Base-by-base conservation (phyloP, 2,113 vertebrate genomes). In the Pleuronectes platessa region DNA sequence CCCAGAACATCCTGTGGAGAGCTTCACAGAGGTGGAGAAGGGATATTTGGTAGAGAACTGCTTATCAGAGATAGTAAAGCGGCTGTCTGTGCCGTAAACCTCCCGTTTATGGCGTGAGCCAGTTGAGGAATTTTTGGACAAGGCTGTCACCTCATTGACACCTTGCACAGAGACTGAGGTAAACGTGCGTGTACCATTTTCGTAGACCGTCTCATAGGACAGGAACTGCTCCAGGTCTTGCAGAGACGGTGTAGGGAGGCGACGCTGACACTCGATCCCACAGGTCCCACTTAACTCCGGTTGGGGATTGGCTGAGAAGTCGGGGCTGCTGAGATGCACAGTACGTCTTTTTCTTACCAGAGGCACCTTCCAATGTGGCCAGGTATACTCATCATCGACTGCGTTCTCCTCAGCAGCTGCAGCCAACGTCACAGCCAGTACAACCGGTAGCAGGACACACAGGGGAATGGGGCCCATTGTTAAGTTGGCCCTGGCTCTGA, bases 1-100 rank as follows among this genome's bases (percentile, higher is more conserved):
- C 0, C 98, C 98, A 0, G 97, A 98, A 74, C 98, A 99, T 67
- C 97, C 97, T 0, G 97, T 98, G 89, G 98, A 99, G 71, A 99
- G 91, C 91, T 98, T 99, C 76, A 99, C 97, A 0, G 97, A 93
- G 0, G 97, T 97, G 61, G 91, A 97, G 90, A 99, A 99, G 0
- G 98, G 98, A 61, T 96, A 99, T 60, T 94, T 97, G 86, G 96
- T 96, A 26, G 96, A 94, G 79, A 95, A 99, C 40, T 93, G 92
- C 74, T 94, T 97, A 90, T 98, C 96, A 0, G 95, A 88, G 86
- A 99, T 99, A 87, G 96, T 98, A 88, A 99, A 99, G 74, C 98
- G 93, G 0, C 96, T 98, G 86, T 99, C 98, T 0, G 92, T 95
- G 72, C 98, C 98, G 0, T 97, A 99, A 3, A 99, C 94, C 84